These are phyloP conservation scores for Antechinus stuartii DNA, from an alignment of 2,113 vertebrate species.

Conservation along the genomic window DNA sequence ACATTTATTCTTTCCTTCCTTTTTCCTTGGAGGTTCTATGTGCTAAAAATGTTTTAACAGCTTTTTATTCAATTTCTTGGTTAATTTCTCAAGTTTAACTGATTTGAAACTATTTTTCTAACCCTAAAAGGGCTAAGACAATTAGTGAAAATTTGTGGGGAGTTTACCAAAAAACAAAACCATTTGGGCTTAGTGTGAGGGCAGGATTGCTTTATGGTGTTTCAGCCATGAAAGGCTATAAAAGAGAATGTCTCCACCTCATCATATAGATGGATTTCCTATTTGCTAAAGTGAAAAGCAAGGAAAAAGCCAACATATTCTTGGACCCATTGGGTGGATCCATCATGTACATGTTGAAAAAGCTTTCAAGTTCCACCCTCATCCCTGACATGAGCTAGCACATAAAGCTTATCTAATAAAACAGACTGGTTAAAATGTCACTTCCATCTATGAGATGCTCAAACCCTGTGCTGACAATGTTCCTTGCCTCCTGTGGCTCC, in stretches of 20 bases:
- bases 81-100: slow-evolving; percentile 34
- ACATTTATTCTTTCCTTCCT: background rate
- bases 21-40: slow-evolving; percentile 43
- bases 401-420: background rate
- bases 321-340: background rate
- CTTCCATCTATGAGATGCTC: background rate
- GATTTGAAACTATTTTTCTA: slow-evolving; percentile 11
- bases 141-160: slow-evolving; percentile 29
- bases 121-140: slow-evolving; percentile 3
- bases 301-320: background rate
- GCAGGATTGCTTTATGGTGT: background rate
- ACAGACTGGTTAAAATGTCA: background rate
- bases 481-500: background rate
- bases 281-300: background rate
- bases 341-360: background rate
- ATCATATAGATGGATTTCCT: background rate
- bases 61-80: background rate
- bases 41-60: slow-evolving; percentile 24
- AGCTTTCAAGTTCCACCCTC: background rate
- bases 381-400: background rate
- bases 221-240: background rate
- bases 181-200: background rate
- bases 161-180: background rate
- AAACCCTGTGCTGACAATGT: background rate
- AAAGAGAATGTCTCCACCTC: background rate